A percentile compares a stretch with the other conserved stretches of the same genome.
Evolutionary conservation across 2,888 invertebrate genomes (phyloP).

Genomic region (Linnaemya vulpina): DNA sequence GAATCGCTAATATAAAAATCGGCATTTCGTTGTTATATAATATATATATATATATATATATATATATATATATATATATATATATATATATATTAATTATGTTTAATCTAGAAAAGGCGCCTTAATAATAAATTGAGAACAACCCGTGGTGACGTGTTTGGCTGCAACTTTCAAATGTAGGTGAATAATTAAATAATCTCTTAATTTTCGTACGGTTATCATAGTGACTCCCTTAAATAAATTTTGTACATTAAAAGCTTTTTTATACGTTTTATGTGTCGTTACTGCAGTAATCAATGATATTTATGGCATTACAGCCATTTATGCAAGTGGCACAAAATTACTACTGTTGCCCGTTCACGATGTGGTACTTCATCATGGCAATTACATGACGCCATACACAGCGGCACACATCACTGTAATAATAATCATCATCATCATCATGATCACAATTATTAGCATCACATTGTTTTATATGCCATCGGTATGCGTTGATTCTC

Average conservation of each 20-base stretch:
- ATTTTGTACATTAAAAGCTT: constrained; percentile 29
- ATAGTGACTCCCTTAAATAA: constrained; percentile 29
- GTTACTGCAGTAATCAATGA: constrained; percentile 70
- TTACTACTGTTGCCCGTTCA: constrained; percentile 17
- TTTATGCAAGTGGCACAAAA: constrained; percentile 49
- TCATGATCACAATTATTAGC: constrained; percentile 3
- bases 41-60: too few relatives aligned
- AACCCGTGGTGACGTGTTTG: not conserved
- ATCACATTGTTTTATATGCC: constrained; percentile 45
- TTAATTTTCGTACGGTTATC: constrained; percentile 44
- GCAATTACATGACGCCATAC: constrained; percentile 65
- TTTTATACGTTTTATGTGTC: constrained; percentile 59
- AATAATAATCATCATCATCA: constrained; percentile 29
- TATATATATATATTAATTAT: too few relatives aligned
- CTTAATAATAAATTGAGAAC: too few relatives aligned
- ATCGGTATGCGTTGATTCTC: constrained; percentile 50
- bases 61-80: too few relatives aligned
- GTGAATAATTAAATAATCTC: constrained; percentile 61
- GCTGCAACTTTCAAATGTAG: constrained; percentile 42
- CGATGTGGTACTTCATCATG: constrained; percentile 64
- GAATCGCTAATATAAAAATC: too few relatives aligned
- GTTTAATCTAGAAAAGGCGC: too few relatives aligned
- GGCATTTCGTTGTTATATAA: too few relatives aligned
- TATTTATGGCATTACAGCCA: constrained; percentile 67
- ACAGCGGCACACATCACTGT: constrained; percentile 19